Evolutionary conservation across 2,888 invertebrate species (phyloP).

Genomic region (Protula sp.): DNA sequence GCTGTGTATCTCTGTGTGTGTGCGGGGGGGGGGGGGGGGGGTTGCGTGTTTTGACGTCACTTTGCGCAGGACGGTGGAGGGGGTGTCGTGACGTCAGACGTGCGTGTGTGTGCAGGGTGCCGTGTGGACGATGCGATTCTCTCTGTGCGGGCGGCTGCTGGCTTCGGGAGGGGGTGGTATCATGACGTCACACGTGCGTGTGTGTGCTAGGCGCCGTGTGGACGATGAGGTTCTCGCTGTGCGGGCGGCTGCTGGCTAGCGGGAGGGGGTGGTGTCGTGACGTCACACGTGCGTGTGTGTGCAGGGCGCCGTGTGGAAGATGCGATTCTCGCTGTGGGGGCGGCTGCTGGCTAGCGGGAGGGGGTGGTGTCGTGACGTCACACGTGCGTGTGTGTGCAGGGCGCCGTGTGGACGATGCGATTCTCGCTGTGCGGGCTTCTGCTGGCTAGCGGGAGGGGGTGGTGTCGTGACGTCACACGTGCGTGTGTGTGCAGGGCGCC

Average conservation of each 20-base stretch:
- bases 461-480: too few species aligned
- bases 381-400: too few species aligned
- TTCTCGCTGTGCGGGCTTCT: slow-evolving; percentile 92
- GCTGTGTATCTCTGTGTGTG: too few species aligned
- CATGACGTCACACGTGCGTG: too few species aligned
- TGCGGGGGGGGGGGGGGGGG: too few species aligned
- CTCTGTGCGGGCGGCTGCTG: slow-evolving; percentile 85
- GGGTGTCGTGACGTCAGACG: too few species aligned
- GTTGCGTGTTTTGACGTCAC: too few species aligned
- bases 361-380: too few species aligned
- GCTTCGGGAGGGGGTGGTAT: slow-evolving; percentile 34
- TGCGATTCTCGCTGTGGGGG: slow-evolving; percentile 96
- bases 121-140: slow-evolving; percentile 99
- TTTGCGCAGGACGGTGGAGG: too few species aligned
- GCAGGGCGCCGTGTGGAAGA: slow-evolving; percentile 89
- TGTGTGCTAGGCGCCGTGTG: slow-evolving; percentile 91
- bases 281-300: too few species aligned
- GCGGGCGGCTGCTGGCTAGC: slow-evolving; percentile 82
- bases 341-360: slow-evolving; percentile 76
- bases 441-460: slow-evolving; percentile 59
- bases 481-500: too few species aligned
- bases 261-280: too few species aligned
- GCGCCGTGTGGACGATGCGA: slow-evolving; percentile 97
- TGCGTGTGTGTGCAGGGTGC: slow-evolving; percentile 67
- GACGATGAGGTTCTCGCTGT: slow-evolving; percentile 97